Base-by-base conservation (phyloP, 2,888 invertebrate genomes). In the Trachelus stipa region DNA sequence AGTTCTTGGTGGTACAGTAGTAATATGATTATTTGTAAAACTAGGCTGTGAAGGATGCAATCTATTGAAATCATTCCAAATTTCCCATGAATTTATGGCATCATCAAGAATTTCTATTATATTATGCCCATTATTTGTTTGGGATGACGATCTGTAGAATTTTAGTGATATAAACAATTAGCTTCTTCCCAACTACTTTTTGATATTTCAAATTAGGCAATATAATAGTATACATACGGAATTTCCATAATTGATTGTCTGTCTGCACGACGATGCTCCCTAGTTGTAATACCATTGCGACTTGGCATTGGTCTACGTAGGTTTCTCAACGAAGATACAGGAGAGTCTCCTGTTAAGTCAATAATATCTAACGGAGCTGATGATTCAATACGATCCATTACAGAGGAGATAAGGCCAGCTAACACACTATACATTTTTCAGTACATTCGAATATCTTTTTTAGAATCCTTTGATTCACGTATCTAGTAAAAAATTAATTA, bases 261-360 rank as follows among this genome's bases (percentile, higher is more conserved):
- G 23, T 9, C 1, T 23, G 56, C 23, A 15, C 23, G 0, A 23
- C 23, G 23, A 23, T 15, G 9, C 9, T 9, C 23, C 23, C 56
- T 56, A 56, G 9, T 23, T 56, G 56, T 56, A 56, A 2, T 2
- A 56, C 23, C 56, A 56, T 9, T 56, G 9, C 6, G 56, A 23
- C 23, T 23, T 56, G 56, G 56, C 56, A 56, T 9, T 23, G 9
- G 23, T 56, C 56, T 56, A 9, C 1, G 56, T 9, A 23, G 9
- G 56, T 56, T 6, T 56, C 56, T 56, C 23, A 23, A 2, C 3
- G 23, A 56, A 23, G 56, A 56, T 23, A 56, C 56, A 23, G 84
- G 79, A 11, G 82, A 82, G 30, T 87, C 87, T 71, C 82, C 40
- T 1, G 87, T 87, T 69, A 87, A 80, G 74, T 87, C 87, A 68